A percentile compares a stretch with the other conserved stretches of the same genome.
Evolutionary conservation across 2,888 invertebrate genomes (phyloP).

Genomic region (Rhimphoctona megacephalus): DNA sequence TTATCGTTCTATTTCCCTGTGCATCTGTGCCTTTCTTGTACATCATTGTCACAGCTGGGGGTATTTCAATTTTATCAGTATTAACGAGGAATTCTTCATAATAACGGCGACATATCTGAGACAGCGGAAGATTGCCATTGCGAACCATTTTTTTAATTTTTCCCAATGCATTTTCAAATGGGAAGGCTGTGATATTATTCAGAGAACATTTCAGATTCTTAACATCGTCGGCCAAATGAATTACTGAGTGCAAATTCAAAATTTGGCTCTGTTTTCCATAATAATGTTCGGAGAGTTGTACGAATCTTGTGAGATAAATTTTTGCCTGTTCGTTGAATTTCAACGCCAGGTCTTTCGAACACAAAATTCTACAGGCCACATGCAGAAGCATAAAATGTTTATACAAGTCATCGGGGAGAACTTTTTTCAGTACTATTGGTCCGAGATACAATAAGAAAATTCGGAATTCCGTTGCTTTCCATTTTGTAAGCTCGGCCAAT

Average conservation of each 20-base stretch:
- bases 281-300: neutral
- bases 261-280: slow-evolving; percentile 6
- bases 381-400: slow-evolving; percentile 61
- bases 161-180: slow-evolving; percentile 2
- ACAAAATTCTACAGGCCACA: slow-evolving; percentile 45
- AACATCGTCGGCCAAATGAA: neutral
- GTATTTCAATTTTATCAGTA: slow-evolving; percentile 7
- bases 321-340: slow-evolving; percentile 16
- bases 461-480: slow-evolving; percentile 68
- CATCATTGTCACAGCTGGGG: slow-evolving; percentile 6
- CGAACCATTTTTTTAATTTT: slow-evolving; percentile 13
- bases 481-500: slow-evolving; percentile 33
- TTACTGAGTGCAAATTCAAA: neutral
- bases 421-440: slow-evolving; percentile 66
- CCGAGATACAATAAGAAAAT: slow-evolving; percentile 71
- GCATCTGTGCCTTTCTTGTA: neutral
- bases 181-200: neutral
- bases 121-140: slow-evolving; percentile 3
- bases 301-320: slow-evolving; percentile 5
- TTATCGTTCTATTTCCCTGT: neutral
- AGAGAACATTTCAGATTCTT: neutral
- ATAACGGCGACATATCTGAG: neutral
- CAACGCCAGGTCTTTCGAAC: slow-evolving; percentile 8
- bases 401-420: slow-evolving; percentile 50
- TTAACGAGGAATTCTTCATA: neutral